Conservation (phyloP, 2,888 invertebrate genomes). For the Ametastegia equiseti region DNA sequence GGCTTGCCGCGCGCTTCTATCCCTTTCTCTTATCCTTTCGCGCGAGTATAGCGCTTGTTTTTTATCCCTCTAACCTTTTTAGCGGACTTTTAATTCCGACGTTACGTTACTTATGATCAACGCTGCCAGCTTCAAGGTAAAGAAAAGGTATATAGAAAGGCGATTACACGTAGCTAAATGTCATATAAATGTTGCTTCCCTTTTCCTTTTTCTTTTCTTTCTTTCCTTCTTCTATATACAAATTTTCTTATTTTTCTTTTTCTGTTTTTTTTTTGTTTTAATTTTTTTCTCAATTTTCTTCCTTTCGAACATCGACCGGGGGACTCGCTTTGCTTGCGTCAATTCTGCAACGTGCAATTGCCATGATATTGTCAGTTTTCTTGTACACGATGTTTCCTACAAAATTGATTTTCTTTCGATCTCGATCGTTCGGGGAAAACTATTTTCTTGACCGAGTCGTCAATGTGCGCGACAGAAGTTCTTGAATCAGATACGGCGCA, state of each 20-base stretch:
- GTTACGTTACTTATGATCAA: constrained; percentile 49
- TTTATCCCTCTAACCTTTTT: constrained; percentile 73
- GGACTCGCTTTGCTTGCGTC: no score
- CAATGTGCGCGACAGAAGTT: constrained; percentile 41
- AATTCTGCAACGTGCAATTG: background rate
- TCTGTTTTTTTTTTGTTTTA: background rate
- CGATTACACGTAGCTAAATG: constrained; percentile 33
- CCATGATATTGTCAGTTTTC: background rate
- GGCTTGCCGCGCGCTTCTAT: constrained; percentile 73
- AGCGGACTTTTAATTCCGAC: constrained; percentile 69
- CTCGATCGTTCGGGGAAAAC: constrained; percentile 40
- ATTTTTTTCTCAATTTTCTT: background rate
- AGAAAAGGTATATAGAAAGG: constrained; percentile 50
- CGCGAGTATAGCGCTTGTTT: constrained; percentile 67
- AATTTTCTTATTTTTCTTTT: background rate
- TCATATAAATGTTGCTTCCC: constrained; percentile 42
- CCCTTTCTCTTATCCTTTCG: constrained; percentile 76
- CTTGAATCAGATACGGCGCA: constrained; percentile 54
- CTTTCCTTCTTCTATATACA: background rate
- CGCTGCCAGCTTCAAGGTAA: constrained; percentile 48
- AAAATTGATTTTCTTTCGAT: no score
- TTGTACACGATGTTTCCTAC: no score
- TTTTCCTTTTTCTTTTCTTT: background rate
- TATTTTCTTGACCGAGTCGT: constrained; percentile 1
- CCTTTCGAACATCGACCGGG: no score